Evolutionary conservation across 2,888 invertebrate species (phyloP).

Genomic region (Trissolcus brochymenae): DNA sequence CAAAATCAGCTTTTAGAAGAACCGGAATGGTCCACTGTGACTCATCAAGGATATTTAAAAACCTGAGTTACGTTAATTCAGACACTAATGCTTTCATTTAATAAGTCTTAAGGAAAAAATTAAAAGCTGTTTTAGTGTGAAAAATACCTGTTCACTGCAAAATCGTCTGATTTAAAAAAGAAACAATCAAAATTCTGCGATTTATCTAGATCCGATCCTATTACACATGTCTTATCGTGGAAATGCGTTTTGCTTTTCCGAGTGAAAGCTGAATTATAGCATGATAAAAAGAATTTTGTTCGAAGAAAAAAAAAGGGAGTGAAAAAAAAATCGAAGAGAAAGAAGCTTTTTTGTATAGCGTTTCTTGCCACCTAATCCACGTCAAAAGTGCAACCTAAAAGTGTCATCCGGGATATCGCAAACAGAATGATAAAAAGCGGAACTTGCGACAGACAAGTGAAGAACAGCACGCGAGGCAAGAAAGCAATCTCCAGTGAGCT

Average conservation of each 20-base stretch:
- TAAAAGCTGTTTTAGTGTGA: too few species aligned
- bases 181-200: neutral
- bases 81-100: too few species aligned
- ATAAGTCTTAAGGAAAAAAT: too few species aligned
- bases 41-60: too few species aligned
- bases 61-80: too few species aligned
- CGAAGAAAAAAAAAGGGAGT: neutral
- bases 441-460: slow-evolving; percentile 14
- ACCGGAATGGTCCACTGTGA: too few species aligned
- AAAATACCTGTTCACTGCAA: too few species aligned
- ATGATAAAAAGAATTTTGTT: neutral
- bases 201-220: neutral
- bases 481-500: slow-evolving; percentile 43
- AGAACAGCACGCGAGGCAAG: slow-evolving; percentile 20
- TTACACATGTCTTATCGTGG: neutral
- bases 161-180: too few species aligned
- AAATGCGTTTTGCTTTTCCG: neutral
- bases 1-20: too few species aligned
- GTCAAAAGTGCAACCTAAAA: slow-evolving; percentile 38
- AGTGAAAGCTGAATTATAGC: neutral
- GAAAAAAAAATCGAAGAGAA: neutral
- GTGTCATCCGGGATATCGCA: slow-evolving; percentile 24
- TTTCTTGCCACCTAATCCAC: slow-evolving; percentile 16
- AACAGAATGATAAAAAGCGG: slow-evolving; percentile 40
- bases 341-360: neutral